These are phyloP conservation scores for Pachycephus smyrnensis DNA, from an alignment of 2,888 invertebrate species.

Conservation along the genomic window DNA sequence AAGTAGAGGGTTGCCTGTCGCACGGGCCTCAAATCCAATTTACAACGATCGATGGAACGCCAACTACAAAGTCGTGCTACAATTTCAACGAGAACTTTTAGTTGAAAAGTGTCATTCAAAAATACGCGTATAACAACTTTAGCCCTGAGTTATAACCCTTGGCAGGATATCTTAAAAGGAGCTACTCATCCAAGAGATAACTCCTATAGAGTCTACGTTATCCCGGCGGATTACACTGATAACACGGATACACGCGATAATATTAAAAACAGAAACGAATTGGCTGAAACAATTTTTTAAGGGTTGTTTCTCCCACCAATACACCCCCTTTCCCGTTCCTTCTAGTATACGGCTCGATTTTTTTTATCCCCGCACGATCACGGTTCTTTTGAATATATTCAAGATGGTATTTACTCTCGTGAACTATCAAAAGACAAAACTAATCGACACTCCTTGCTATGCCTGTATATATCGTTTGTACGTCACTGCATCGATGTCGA, in stretches of 20 bases:
- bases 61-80: slow-evolving; percentile 19
- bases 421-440: not conserved
- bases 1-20: not conserved
- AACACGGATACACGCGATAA: not conserved
- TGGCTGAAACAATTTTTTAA: not conserved
- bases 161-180: not conserved
- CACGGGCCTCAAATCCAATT: slow-evolving; percentile 44
- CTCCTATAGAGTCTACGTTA: not conserved
- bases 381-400: not conserved
- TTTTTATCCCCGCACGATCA: not conserved
- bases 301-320: not conserved
- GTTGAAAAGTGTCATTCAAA: not conserved
- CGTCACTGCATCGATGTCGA: slow-evolving; percentile 43
- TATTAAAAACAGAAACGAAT: not conserved
- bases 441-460: not conserved
- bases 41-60: slow-evolving; percentile 47
- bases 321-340: not conserved
- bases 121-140: not conserved
- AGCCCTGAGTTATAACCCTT: not conserved
- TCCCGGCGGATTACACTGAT: not conserved
- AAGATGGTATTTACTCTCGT: not conserved
- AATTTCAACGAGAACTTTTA: not conserved
- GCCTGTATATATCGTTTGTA: not conserved
- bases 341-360: not conserved
- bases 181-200: not conserved